Evolutionary conservation across 2,113 vertebrate genomes (phyloP).

Genomic region (Podilymbus podiceps): DNA sequence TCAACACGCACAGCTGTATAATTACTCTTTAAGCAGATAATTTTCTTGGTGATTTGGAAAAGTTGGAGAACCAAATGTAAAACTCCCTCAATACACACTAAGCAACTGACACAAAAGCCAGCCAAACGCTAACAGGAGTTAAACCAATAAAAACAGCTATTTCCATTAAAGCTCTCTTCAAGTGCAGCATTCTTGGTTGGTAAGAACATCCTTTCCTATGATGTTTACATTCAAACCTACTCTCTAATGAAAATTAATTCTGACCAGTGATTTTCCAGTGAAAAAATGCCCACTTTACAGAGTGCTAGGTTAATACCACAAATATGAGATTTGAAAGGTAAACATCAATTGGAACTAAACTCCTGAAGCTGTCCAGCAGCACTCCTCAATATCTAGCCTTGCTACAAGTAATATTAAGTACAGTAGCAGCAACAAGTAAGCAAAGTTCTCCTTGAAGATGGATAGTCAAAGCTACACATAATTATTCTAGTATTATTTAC

Average conservation of each 20-base stretch:
- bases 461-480: background rate
- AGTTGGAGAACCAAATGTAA: background rate
- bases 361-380: background rate
- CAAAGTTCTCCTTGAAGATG: background rate
- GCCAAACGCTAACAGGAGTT: background rate
- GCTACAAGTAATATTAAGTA: background rate
- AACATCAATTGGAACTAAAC: background rate
- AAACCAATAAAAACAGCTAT: background rate
- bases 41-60: background rate
- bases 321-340: background rate
- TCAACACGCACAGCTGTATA: background rate
- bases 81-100: background rate
- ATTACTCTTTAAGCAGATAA: background rate
- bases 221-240: background rate
- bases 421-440: background rate
- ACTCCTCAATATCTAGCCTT: background rate
- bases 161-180: background rate
- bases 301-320: background rate
- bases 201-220: background rate
- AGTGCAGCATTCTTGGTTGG: background rate
- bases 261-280: background rate
- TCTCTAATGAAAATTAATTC: conserved; percentile 1
- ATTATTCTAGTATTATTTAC: background rate
- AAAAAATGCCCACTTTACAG: conserved; percentile 12
- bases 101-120: background rate